These are phyloP conservation scores for Homarus gammarus DNA, from an alignment of 2,888 invertebrate species.

Conservation along the genomic window DNA sequence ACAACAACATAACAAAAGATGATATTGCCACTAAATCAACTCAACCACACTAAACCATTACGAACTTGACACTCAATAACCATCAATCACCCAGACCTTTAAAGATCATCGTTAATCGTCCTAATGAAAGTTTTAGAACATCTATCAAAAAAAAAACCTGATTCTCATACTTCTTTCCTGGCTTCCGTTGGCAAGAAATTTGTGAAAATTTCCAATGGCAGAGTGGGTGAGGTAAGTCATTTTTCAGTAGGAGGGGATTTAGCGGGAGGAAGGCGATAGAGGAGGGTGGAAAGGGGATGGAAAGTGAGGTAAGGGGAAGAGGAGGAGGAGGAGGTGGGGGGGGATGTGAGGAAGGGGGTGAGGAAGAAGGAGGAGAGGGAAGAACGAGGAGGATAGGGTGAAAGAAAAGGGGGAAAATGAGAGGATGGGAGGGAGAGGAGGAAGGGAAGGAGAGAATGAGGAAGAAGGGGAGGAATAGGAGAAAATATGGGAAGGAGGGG, in stretches of 20 bases:
- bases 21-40: too few relatives aligned
- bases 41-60: too few relatives aligned
- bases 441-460: neutral
- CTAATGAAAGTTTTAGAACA: neutral
- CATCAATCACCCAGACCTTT: too few relatives aligned
- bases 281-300: neutral
- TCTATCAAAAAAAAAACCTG: neutral
- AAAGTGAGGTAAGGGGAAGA: neutral
- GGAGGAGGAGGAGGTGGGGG: neutral
- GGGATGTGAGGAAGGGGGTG: neutral
- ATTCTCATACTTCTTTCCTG: neutral
- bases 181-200: neutral
- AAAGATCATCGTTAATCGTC: too few relatives aligned
- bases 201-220: constrained; percentile 10
- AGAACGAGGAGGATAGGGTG: neutral
- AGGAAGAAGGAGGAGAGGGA: constrained; percentile 17
- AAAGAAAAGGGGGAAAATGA: neutral
- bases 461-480: neutral
- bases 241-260: neutral
- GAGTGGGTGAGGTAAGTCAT: neutral
- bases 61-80: too few relatives aligned
- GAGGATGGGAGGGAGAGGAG: neutral
- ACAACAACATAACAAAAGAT: too few relatives aligned
- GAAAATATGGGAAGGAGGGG: neutral
- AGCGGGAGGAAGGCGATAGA: too few relatives aligned